Evolutionary conservation across 2,797 vertebrate species (phyloP).

Genomic region (Pipistrellus kuhlii): DNA sequence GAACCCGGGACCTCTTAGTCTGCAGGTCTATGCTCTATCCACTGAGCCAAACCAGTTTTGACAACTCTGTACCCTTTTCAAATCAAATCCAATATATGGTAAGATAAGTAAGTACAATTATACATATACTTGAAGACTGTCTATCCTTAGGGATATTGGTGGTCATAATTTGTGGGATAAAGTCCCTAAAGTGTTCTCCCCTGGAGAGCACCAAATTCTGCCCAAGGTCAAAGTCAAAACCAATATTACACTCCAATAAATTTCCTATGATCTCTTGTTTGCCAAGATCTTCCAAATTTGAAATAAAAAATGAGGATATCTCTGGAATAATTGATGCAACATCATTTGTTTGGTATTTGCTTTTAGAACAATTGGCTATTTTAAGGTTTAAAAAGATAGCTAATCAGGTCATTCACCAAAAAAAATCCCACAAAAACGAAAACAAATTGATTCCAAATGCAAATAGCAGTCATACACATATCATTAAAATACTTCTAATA

Average conservation of each 20-base stretch:
- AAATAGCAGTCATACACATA: not conserved
- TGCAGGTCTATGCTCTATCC: too few species aligned
- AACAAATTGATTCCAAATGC: not conserved
- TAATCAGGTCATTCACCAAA: not conserved
- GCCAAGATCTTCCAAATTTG: not conserved
- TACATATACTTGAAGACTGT: not conserved
- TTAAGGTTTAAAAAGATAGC: not conserved
- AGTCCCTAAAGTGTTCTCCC: not conserved
- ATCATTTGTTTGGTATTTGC: not conserved
- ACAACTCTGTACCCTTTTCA: not conserved
- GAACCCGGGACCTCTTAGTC: too few species aligned
- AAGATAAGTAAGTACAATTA: not conserved
- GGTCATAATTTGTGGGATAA: not conserved
- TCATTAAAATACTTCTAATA: not conserved
- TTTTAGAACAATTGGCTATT: constrained; percentile 18
- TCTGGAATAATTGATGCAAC: not conserved
- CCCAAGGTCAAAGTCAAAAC: not conserved
- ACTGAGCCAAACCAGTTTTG: too few species aligned
- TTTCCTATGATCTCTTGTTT: not conserved
- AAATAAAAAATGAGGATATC: not conserved
- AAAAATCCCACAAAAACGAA: not conserved
- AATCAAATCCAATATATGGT: not conserved
- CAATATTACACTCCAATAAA: not conserved
- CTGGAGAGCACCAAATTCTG: not conserved
- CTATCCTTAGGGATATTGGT: not conserved